Evolutionary conservation across 2,797 vertebrate species (phyloP).

Genomic region (Acridotheres tristis): DNA sequence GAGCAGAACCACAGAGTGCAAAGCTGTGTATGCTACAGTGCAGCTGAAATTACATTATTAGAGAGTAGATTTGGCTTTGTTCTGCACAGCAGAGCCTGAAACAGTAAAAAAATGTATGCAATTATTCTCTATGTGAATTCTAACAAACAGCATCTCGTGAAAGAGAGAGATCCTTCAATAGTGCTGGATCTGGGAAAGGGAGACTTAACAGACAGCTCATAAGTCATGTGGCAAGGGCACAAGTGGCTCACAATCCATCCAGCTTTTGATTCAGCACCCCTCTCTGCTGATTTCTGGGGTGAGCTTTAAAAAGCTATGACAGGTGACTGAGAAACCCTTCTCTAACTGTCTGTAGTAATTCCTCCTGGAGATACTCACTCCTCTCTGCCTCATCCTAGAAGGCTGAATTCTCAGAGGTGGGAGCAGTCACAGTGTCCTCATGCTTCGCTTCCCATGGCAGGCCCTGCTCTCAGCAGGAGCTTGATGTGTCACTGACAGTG

Average conservation of each 20-base stretch:
- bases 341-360: not conserved
- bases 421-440: not conserved
- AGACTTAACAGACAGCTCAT: not conserved
- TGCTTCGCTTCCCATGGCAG: not conserved
- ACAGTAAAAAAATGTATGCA: not conserved
- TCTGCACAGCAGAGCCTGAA: slow-evolving; percentile 52
- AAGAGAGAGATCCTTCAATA: not conserved
- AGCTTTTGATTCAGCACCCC: not conserved
- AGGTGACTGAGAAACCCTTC: not conserved
- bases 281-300: not conserved
- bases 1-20: not conserved
- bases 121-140: not conserved
- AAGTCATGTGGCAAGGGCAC: not conserved
- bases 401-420: not conserved
- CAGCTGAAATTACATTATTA: slow-evolving; percentile 22
- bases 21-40: not conserved
- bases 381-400: not conserved
- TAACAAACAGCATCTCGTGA: not conserved
- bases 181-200: not conserved
- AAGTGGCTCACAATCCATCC: not conserved
- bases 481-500: not conserved
- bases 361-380: not conserved
- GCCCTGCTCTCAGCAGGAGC: not conserved
- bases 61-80: not conserved
- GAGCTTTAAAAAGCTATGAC: not conserved